Evolutionary conservation across 2,888 invertebrate genomes (phyloP), one percentile per base, ranked within the genome.

Genomic region (Andrena bicolor): DNA sequence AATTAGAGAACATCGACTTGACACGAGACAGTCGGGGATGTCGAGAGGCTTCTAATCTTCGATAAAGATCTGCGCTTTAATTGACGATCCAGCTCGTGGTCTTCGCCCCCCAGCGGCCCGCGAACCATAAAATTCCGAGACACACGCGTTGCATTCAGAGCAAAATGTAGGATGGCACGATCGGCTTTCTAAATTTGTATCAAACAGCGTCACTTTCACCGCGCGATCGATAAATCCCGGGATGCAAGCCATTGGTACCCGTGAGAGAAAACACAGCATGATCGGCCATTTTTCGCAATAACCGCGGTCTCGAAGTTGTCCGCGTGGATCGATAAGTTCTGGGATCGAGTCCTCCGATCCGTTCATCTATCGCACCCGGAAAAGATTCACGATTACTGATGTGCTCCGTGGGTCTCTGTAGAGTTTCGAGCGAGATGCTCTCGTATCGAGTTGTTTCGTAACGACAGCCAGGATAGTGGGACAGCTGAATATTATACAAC

Each of bases 171-270:
- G 72, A 76, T 73, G 71, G 74, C 76, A 64, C 86, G 86, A 88
- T 89, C 86, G 90, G 89, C 92, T 93, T 93, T 93, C 93, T 93
- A 93, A 93, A 93, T 92, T 92, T 90, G 91, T 90, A 91, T 91
- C 88, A 90, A 89, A 87, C 71, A 79, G 75, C 88, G 85, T 91
- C 91, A 92, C 92, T 92, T 92, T 92, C 92, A 91, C 92, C 88
- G 85, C 76, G 85, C 65, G 83, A 87, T 85, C 86, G 78, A 83
- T 86, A 87, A 86, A 82, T 73, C 69, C 72, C 74, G 49, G 63
- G 83, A 83, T 83, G 65, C 58, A 68, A 79, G 66, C 63, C 61
- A 66, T 71, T 63, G 69, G 65, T 66, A 58, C 6, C 66, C 72
- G 61, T 41, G 35, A 76, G 87, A 74, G 88, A 87, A 63, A 80